Conservation (phyloP, 2,888 invertebrate genomes). For the Sinopyrophorus schimmeli region DNA sequence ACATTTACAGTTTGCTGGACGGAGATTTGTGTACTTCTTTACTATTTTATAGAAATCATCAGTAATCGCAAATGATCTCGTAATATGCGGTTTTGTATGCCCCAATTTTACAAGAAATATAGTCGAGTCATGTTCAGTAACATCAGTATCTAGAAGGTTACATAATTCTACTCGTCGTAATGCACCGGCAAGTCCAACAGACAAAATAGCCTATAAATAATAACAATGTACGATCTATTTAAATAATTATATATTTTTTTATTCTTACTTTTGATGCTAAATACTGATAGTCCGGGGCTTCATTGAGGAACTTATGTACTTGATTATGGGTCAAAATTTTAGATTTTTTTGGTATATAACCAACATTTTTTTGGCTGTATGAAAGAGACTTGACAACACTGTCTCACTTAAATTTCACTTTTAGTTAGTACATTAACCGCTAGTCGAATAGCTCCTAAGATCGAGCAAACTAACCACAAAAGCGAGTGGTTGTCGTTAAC, state of each 20-base stretch:
- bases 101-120: not conserved
- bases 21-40: conserved; percentile 4
- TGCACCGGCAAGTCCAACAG: not conserved
- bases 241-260: not conserved
- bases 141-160: not conserved
- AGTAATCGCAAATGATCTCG: not conserved
- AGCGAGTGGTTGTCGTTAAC: too few species aligned
- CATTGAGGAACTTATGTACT: conserved; percentile 36
- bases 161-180: not conserved
- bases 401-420: too few species aligned
- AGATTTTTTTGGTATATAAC: conserved; percentile 42
- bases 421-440: too few species aligned
- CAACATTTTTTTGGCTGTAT: conserved; percentile 37
- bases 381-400: too few species aligned
- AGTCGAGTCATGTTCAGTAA: not conserved
- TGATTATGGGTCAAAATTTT: conserved; percentile 40
- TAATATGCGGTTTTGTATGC: conserved; percentile 16
- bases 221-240: not conserved
- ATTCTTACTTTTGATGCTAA: conserved; percentile 28
- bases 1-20: conserved; percentile 1
- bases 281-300: conserved; percentile 39
- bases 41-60: not conserved
- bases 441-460: too few species aligned
- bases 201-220: conserved; percentile 1
- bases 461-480: too few species aligned